A percentile compares a stretch with the other conserved stretches of the same genome.
These are phyloP conservation scores for Harmothoe impar DNA, from an alignment of 2,888 invertebrate genomes.

Conservation along the genomic window DNA sequence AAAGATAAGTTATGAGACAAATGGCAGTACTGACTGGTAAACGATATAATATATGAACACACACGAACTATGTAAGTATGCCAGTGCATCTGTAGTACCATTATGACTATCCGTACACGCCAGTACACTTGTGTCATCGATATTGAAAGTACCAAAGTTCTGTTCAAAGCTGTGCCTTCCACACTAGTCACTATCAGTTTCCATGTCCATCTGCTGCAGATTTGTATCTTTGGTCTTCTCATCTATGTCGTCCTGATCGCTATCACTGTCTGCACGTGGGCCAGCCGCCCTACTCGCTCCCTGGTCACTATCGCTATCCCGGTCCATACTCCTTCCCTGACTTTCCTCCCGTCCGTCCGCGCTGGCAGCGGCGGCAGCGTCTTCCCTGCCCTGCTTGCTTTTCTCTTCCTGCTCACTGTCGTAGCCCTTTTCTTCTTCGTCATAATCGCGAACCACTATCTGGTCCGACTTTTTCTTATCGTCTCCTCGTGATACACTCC, in stretches of 20 bases:
- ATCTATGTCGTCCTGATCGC: neutral
- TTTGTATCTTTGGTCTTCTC: conserved; percentile 58
- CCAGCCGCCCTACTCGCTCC: neutral
- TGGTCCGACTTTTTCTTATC: conserved; percentile 79
- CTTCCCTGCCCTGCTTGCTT: neutral
- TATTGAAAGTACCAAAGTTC: too few relatives aligned
- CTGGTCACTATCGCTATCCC: conserved; percentile 25
- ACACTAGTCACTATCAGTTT: conserved; percentile 66
- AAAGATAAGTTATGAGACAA: too few relatives aligned
- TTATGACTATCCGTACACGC: too few relatives aligned
- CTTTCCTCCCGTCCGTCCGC: neutral
- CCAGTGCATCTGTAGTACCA: too few relatives aligned
- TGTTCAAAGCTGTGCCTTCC: too few relatives aligned
- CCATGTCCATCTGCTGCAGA: conserved; percentile 68
- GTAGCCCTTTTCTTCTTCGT: conserved; percentile 85
- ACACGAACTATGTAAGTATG: too few relatives aligned
- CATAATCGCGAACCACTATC: conserved; percentile 85
- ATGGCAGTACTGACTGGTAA: too few relatives aligned
- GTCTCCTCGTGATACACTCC: conserved; percentile 72
- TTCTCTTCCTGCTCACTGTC: conserved; percentile 78
- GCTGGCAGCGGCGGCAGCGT: neutral
- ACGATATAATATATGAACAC: too few relatives aligned
- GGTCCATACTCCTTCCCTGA: neutral
- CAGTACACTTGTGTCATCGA: too few relatives aligned
- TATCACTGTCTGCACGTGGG: neutral